Evolutionary conservation across 2,888 invertebrate species (phyloP).

Genomic region (Elysia crispata): DNA sequence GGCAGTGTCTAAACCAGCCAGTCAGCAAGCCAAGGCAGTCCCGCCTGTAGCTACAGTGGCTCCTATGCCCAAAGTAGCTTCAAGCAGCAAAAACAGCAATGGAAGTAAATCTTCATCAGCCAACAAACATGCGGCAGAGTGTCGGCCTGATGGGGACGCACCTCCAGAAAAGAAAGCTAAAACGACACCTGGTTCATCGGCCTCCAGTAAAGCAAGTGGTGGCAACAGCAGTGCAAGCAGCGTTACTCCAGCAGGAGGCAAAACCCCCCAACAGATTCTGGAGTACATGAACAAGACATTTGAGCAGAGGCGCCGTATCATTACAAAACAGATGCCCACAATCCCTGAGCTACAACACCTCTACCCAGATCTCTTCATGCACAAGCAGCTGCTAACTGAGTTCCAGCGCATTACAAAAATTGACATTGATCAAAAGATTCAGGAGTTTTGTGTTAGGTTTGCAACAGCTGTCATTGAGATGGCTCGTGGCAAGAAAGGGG

Average conservation of each 20-base stretch:
- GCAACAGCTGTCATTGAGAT: constrained; percentile 67
- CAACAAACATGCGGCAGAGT: constrained; percentile 3
- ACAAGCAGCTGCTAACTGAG: constrained; percentile 67
- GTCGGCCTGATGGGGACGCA: constrained; percentile 33
- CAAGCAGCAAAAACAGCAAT: constrained; percentile 53
- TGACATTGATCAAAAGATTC: constrained; percentile 71
- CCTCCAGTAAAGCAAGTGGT: background rate
- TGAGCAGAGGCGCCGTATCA: constrained; percentile 67
- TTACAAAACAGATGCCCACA: constrained; percentile 68
- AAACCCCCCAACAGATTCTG: constrained; percentile 65
- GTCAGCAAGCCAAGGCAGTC: background rate
- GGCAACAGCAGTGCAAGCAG: constrained; percentile 2
- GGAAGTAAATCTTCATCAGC: constrained; percentile 34
- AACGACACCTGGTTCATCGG: constrained; percentile 20
- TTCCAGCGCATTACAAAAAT: constrained; percentile 70
- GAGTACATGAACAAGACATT: constrained; percentile 69
- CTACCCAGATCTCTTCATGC: constrained; percentile 69
- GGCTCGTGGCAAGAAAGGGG: constrained; percentile 62
- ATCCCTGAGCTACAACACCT: constrained; percentile 66
- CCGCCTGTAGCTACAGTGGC: background rate
- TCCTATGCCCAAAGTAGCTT: constrained; percentile 18
- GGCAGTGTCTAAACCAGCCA: background rate
- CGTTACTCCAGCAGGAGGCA: constrained; percentile 51
- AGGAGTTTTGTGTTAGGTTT: constrained; percentile 71
- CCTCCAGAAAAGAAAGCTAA: constrained; percentile 52